Conservation (phyloP, 2,113 vertebrate genomes). For the Apus apus region DNA sequence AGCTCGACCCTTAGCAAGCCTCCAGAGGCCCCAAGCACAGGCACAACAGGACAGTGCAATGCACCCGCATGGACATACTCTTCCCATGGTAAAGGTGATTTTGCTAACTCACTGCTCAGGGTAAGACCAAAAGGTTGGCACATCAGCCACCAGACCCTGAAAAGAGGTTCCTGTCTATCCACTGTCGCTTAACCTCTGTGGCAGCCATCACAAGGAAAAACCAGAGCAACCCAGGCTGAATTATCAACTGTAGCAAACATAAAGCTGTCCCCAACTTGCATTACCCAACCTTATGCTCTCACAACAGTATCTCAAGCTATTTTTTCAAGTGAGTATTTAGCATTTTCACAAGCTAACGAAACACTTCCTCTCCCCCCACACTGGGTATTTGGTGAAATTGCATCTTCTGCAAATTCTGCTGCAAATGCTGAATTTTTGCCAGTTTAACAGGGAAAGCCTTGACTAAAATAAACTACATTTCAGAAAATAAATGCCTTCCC, state of each 20-base stretch:
- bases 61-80: not conserved
- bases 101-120: not conserved
- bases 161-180: not conserved
- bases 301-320: not conserved
- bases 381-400: not conserved
- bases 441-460: conserved; percentile 27
- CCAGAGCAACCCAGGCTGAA: not conserved
- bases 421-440: conserved; percentile 51
- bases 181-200: not conserved
- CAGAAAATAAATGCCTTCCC: conserved; percentile 43
- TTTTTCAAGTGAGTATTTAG: not conserved
- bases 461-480: conserved; percentile 32
- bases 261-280: fast-evolving
- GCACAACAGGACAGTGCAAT: not conserved
- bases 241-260: not conserved
- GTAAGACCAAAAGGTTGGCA: not conserved
- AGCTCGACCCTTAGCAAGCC: fast-evolving
- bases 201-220: not conserved
- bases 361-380: conserved; percentile 42
- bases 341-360: not conserved
- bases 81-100: not conserved
- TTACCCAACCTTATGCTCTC: not conserved
- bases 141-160: not conserved
- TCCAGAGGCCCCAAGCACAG: fast-evolving
- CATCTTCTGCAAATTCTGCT: not conserved